Conservation (phyloP, 2,113 vertebrate genomes). For the Trematomus loennbergii region DNA sequence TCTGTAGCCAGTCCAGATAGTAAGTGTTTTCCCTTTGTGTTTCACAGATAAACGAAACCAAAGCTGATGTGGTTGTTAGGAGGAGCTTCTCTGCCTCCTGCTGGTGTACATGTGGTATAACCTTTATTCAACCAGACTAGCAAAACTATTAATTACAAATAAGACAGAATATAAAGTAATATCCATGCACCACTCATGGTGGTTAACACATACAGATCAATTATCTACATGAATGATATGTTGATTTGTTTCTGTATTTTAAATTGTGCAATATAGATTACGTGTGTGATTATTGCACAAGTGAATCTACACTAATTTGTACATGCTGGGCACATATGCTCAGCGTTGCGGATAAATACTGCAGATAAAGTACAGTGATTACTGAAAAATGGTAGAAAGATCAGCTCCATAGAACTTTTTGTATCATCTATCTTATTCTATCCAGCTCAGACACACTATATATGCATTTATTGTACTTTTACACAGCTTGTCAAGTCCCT, state of each 20-base stretch:
- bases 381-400: neutral
- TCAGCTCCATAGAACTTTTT: neutral
- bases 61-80: neutral
- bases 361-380: neutral
- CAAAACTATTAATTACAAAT: no score
- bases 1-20: neutral
- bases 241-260: no score
- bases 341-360: no score
- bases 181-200: neutral
- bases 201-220: neutral
- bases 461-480: neutral
- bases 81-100: conserved; percentile 46
- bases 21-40: neutral
- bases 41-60: neutral
- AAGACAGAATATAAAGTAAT: neutral
- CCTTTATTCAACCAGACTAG: no score
- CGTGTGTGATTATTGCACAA: no score
- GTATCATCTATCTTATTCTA: neutral
- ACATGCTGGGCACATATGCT: no score
- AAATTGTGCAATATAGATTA: no score
- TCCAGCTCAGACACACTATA: neutral
- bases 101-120: conserved; percentile 12
- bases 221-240: neutral
- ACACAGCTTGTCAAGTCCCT: neutral
- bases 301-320: no score